Evolutionary conservation across 2,888 invertebrate species (phyloP), one percentile per base, ranked within the genome.

Genomic region (Scaptomyza reducta): DNA sequence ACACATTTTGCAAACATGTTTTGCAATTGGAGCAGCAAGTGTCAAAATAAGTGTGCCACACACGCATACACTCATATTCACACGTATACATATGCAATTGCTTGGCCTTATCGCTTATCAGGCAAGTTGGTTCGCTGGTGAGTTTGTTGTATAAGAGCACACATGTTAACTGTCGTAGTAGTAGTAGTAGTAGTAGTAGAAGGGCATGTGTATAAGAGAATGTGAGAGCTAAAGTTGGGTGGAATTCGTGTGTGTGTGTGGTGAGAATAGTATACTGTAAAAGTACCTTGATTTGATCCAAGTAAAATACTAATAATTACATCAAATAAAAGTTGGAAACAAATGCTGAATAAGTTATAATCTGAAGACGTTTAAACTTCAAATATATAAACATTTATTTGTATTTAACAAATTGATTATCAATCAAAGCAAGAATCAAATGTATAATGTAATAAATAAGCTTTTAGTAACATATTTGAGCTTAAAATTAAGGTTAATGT

Each of bases 11-110:
- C 62, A 18, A 22, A 22, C 56, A 41, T 38, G 33, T 29, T 53
- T 65, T 63, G 71, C 58, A 78, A 68, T 58, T 77, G 74, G 71
- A 74, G 70, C 75, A 69, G 66, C 65, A 71, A 80, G 79, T 85
- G 76, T 74, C 76, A 68, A 72, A 59, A 64, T 41, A 81, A 76
- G 55, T 72, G 58, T 72, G 84, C 47, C 78, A 63, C 45, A 51
- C 69, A 59, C 55, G 49, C 35, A 25, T 40, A 35, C 38, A 44
- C 40, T 50, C 22, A 18, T n/a, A 27, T 9, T 18, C 25, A 49
- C 35, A 25, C 45, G 45, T 49, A 27, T 6, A 13, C 25, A 40
- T 10, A 45, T 3, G 10, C 11, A 1, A n/a, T 22, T 31, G 22
- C 10, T 33, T 77, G 29, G 14, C 16, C 16, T 59, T 27, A 18